Evolutionary conservation across 1,140 invertebrate genomes (phyloP).

Genomic region (Muscidifurax raptorellus): DNA sequence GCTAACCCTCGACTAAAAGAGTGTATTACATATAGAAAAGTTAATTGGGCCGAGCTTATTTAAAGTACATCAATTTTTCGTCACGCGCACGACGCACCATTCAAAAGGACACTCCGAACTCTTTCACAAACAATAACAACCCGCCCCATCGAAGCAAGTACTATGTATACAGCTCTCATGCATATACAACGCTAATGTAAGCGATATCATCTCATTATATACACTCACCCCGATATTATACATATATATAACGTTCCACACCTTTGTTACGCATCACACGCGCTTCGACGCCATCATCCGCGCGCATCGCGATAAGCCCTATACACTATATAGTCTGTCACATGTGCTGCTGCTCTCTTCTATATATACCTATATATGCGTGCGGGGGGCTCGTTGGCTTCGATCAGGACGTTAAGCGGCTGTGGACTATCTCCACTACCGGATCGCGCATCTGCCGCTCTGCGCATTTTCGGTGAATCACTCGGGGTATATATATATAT

Average conservation of each 20-base stretch:
- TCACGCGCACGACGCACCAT: too few species aligned
- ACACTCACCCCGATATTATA: neutral
- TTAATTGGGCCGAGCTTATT: too few species aligned
- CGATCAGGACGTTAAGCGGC: constrained; percentile 7
- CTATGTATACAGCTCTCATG: neutral
- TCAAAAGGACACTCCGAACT: neutral
- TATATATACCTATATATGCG: neutral
- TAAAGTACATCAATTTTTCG: too few species aligned
- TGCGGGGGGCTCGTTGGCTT: neutral
- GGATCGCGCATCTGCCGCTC: constrained; percentile 74
- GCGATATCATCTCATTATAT: constrained; percentile 36
- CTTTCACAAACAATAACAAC: neutral
- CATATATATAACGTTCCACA: too few species aligned
- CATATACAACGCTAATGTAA: neutral
- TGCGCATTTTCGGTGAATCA: constrained; percentile 73
- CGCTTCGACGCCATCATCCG: neutral
- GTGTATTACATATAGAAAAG: too few species aligned
- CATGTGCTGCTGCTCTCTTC: neutral
- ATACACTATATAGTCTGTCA: neutral
- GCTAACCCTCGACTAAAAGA: too few species aligned
- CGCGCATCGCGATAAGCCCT: neutral
- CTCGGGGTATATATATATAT: constrained; percentile 43
- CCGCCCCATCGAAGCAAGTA: neutral
- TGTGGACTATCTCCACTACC: constrained; percentile 63
- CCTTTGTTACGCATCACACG: neutral